These are phyloP conservation scores for Thunnus thynnus DNA, from an alignment of 2,113 vertebrate genomes.

Conservation along the genomic window DNA sequence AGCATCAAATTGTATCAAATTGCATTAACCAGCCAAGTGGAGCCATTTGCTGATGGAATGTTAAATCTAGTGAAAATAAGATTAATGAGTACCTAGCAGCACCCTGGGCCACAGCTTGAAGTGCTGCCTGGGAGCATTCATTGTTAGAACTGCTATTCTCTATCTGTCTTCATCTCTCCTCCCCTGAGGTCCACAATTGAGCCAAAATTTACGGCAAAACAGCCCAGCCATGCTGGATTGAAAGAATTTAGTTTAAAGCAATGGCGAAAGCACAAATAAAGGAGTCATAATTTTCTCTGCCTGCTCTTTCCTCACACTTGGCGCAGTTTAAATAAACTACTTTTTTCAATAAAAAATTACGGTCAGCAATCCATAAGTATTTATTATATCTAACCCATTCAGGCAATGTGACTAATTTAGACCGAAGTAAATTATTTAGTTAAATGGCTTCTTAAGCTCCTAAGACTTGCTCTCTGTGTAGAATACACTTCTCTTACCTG, in stretches of 20 bases:
- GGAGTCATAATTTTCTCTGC: slow-evolving; percentile 8
- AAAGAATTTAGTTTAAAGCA: slow-evolving; percentile 8
- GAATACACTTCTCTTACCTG: slow-evolving; percentile 85
- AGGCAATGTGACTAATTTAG: background rate
- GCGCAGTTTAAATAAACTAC: background rate
- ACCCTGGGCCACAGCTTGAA: slow-evolving; percentile 63
- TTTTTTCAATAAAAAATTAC: slow-evolving; percentile 12
- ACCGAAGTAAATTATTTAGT: background rate
- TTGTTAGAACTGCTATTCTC: slow-evolving; percentile 71
- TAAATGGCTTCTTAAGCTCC: background rate
- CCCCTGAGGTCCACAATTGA: slow-evolving; percentile 57
- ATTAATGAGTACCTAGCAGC: slow-evolving; percentile 78
- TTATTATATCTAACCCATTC: background rate
- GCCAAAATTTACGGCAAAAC: slow-evolving; percentile 49
- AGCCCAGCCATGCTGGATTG: slow-evolving; percentile 23
- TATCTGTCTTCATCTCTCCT: slow-evolving; percentile 67
- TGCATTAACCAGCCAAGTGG: slow-evolving; percentile 79
- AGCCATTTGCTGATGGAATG: slow-evolving; percentile 79
- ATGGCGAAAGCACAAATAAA: slow-evolving; percentile 30
- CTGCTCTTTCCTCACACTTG: slow-evolving; percentile 14
- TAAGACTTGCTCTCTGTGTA: background rate
- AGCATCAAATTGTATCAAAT: slow-evolving; percentile 78
- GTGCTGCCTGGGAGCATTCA: slow-evolving; percentile 55
- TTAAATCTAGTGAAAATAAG: slow-evolving; percentile 83
- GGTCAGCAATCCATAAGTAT: slow-evolving; percentile 14